phyloP scores from a whole-genome alignment of 30 jellyfish, hydroid and myxozoan genomes.

The Pseudorhiza aurosa region DNA sequence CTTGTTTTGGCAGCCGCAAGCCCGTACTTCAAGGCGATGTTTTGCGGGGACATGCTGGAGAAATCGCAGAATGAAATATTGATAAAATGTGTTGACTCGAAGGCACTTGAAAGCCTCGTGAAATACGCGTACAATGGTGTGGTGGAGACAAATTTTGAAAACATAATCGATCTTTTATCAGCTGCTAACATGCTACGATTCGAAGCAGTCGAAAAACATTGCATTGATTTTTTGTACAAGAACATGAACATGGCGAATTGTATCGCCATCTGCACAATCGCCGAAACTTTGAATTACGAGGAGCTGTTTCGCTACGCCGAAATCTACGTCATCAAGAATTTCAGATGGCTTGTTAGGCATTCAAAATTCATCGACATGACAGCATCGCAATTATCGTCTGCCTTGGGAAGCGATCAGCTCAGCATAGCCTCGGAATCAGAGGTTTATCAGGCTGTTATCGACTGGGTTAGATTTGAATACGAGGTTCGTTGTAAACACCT shows the following conservation, averaged over 20 bases:
- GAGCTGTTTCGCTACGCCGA: conserved; percentile 55
- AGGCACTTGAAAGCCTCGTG: conserved; percentile 43
- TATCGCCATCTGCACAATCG: conserved; percentile 69
- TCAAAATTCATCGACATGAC: conserved; percentile 50
- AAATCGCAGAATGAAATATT: conserved; percentile 38
- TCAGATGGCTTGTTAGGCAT: conserved; percentile 51
- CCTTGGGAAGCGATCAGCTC: conserved; percentile 57
- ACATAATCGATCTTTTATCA: conserved; percentile 30
- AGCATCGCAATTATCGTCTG: conserved; percentile 49
- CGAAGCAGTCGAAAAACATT: conserved; percentile 68
- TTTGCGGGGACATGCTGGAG: conserved; percentile 72
- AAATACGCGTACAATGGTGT: conserved; percentile 56
- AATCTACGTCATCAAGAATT: conserved; percentile 49
- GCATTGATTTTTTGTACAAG: conserved; percentile 57
- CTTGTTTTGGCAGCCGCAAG: conserved; percentile 80
- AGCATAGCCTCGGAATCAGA: conserved; percentile 85
- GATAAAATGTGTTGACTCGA: conserved; percentile 57
- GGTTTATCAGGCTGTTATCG: conserved; percentile 76
- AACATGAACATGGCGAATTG: conserved; percentile 70
- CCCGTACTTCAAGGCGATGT: conserved; percentile 86
- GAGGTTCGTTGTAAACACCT: conserved; percentile 35
- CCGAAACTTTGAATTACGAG: conserved; percentile 72
- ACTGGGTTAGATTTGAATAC: conserved; percentile 65
- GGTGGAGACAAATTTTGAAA: conserved; percentile 29
- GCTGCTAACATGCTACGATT: conserved; percentile 88